Evolutionary conservation across 1,140 invertebrate genomes (phyloP).

Genomic region (Bilobella aurantiaca): DNA sequence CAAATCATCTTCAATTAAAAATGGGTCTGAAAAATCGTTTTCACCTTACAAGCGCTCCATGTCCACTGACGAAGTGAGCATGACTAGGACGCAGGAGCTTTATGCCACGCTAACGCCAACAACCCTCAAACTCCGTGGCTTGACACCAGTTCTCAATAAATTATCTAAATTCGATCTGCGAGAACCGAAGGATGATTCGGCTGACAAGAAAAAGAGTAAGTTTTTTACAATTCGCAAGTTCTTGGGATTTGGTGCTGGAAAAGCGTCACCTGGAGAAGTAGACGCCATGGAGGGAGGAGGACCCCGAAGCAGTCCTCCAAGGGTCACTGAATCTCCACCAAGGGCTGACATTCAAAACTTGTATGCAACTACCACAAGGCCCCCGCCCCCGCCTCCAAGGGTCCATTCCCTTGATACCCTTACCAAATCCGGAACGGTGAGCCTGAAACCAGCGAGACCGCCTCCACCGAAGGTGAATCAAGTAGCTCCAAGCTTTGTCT

Average conservation of each 20-base stretch:
- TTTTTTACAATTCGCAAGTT: constrained; percentile 33
- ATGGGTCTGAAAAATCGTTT: background rate
- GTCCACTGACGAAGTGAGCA: constrained; percentile 31
- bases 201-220: constrained; percentile 31
- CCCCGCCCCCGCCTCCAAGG: constrained; percentile 31
- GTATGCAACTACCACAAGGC: background rate
- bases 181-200: constrained; percentile 13
- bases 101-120: constrained; percentile 34
- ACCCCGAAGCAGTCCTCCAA: background rate
- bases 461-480: constrained; percentile 25
- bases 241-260: constrained; percentile 25
- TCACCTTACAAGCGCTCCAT: constrained; percentile 28
- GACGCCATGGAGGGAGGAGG: background rate
- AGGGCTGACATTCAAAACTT: background rate
- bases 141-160: constrained; percentile 31
- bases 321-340: background rate
- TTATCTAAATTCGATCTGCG: constrained; percentile 27
- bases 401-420: constrained; percentile 30
- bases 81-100: constrained; percentile 33
- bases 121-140: constrained; percentile 27
- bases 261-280: background rate
- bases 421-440: constrained; percentile 12
- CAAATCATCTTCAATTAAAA: constrained; percentile 15
- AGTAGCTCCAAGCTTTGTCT: constrained; percentile 32
- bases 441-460: constrained; percentile 25